Base-by-base conservation (phyloP, 2,113 vertebrate genomes). In the Pseudolaguvia tuberculata region DNA sequence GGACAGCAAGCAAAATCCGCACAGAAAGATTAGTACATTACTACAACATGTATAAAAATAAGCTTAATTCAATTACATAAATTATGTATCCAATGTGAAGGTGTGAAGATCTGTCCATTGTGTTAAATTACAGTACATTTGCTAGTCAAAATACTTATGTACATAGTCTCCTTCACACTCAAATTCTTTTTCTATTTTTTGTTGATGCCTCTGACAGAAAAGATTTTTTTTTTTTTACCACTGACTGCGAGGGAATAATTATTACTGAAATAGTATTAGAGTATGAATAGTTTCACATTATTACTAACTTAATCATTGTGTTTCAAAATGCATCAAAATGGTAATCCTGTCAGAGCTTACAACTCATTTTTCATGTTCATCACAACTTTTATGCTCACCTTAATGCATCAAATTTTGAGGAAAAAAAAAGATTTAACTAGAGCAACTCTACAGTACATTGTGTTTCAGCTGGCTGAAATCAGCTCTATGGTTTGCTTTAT, bases 31-130 rank as follows among this genome's bases (percentile, higher is more conserved):
- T n/a, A n/a, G n/a, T 35, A 3, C 31, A 35, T 35, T 35, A 35
- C 3, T 35, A 35, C 31, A 35, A 35, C 31, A 35, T 35, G 31
- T 35, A 35, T 3, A 6, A 6, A 35, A 35, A 35, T 4, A 35
- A 35, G 6, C 6, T 35, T 3, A 35, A 35, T 35, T 35, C 3
- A 35, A 35, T 35, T 35, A 35, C 3, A 35, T 35, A 35, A 35
- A 35, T n/a, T n/a, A n/a, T n/a, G n/a, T n/a, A n/a, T 35, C 31
- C 31, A 35, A 35, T 4, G 6, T 35, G n/a, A n/a, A n/a, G 47
- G 20, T 73, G 62, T 51, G 39, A 27, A 66, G 47, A 51, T 56
- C 21, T 57, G 27, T 35, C 73, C 69, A 61, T 50, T 42, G 18
- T 70, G n/a, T 52, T 70, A 39, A 61, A 69, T 23, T 25, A 10